Conservation (phyloP, 2,888 invertebrate species). For the Lochmaea capreae region DNA sequence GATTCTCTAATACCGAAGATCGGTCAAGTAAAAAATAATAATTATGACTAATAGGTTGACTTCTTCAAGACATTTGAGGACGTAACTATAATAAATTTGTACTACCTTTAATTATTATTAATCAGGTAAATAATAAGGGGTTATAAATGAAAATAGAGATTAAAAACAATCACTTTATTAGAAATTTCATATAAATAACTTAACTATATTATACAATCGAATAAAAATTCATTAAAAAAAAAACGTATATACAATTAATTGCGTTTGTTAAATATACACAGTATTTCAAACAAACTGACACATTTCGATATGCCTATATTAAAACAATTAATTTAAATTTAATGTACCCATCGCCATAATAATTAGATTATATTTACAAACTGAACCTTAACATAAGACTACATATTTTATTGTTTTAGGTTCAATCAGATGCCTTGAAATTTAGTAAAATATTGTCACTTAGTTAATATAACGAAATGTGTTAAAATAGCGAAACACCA, state of each 20-base stretch:
- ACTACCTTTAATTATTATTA: too few species aligned
- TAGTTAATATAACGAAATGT: neutral
- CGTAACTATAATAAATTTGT: too few species aligned
- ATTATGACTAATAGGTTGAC: too few species aligned
- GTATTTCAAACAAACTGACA: conserved; percentile 6
- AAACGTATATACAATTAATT: conserved; percentile 51
- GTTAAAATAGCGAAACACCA: neutral
- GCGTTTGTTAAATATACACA: conserved; percentile 30
- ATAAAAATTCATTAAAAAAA: conserved; percentile 49
- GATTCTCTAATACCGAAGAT: too few species aligned
- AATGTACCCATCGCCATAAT: too few species aligned
- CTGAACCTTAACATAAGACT: too few species aligned
- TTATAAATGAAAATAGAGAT: conserved; percentile 32
- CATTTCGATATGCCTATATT: neutral
- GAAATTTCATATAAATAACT: conserved; percentile 59
- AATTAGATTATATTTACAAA: too few species aligned
- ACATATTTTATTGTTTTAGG: too few species aligned
- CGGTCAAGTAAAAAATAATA: too few species aligned
- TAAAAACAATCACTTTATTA: conserved; percentile 60
- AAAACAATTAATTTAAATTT: too few species aligned
- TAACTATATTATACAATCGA: conserved; percentile 53
- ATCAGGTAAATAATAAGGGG: neutral
- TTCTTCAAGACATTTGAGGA: too few species aligned
- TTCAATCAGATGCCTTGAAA: neutral
- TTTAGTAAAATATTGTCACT: neutral